Base-by-base conservation (phyloP, 2,113 vertebrate species). In the Pachyramphus minor region DNA sequence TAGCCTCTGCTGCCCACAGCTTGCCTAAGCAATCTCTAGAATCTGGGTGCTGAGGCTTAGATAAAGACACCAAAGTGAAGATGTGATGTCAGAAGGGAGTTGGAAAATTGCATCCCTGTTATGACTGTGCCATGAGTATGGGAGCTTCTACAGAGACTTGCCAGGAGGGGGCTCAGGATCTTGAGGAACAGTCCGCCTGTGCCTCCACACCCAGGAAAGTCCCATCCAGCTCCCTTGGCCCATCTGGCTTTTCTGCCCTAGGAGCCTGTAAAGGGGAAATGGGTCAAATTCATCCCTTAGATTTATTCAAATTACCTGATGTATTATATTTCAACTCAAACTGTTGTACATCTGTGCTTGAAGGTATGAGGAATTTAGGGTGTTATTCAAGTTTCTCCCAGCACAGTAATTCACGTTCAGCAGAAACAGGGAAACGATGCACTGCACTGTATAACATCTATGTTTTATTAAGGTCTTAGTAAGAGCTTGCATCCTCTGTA, bases 391-490 rank as follows among this genome's bases (percentile, higher is more conserved):
- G 2, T 60, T 91, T 87, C 62, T 88, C 30, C 35, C 11, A 55
- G 35, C 30, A 39, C 15, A 33, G 9, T 90, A 87, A 92, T 81
- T 87, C 60, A 50, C n/a, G 44, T 58, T 44, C 73, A 90, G 56
- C 39, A 77, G 59, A 84, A 69, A 53, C 0, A 87, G 71, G 41
- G 35, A 87, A 89, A 50, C 52, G 67, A 84, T 82, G 44, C 53
- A 50, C 58, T 87, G 44, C 21, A 16, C 73, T 67, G 47, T 89
- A 41, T 53, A 92, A 78, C 55, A 83, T 55, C 45, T 74, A 21
- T 60, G 80, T 75, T 79, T 84, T 37, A 76, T 52, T 91, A 69
- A 94, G 69, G 25, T 66, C 68, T 92, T 52, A 52, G 50, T 52
- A 52, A 28, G 25, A 15, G 25, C 50, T 52, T 52, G 16, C 50